Evolutionary conservation across 1,140 invertebrate genomes (phyloP), one percentile per base, ranked within the genome.

Genomic region (Ooceraea biroi): DNA sequence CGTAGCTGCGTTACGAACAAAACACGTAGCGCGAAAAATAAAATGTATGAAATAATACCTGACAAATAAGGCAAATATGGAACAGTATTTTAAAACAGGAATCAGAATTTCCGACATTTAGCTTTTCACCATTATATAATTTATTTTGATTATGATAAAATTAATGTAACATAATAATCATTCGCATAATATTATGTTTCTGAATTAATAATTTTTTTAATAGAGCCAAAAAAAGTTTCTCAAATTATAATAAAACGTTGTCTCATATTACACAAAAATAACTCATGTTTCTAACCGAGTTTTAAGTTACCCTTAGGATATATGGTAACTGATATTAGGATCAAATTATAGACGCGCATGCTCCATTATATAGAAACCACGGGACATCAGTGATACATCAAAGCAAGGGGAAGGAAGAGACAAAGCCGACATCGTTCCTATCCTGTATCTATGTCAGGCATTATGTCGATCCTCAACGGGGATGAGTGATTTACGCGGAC

Each of bases 381-480:
- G 17, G 50, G 50, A 69, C 36, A 12, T 80, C 50, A 69, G 65
- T 57, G 50, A 80, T 80, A 71, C 50, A 80, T 80, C 76, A 80
- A 69, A 69, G 52, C 25, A 36, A 36, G 44, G 76, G 36, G 22
- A 80, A 80, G 50, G 50, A 80, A 57, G 65, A 57, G 76, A 80
- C 76, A 80, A 71, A 58, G 76, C 76, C 76, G 17, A 36, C 8
- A 46, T 19, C 30, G 50, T 71, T 22, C 71, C 65, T 80, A 57
- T 69, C 71, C 76, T 80, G 65, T 80, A 30, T 57, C 36, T 36
- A 71, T n/a, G 22, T 58, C 50, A 19, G 12, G 25, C 50, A 80
- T 80, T 80, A 71, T 27, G 65, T 80, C 76, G 36, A 71, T 71
- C 65, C 76, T 30, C 36, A 7, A 58, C 36, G 3, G 50, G 17